Evolutionary conservation across 2,888 invertebrate genomes (phyloP), one percentile per base, ranked within the genome.

Genomic region (Opisthograptis luteolata): DNA sequence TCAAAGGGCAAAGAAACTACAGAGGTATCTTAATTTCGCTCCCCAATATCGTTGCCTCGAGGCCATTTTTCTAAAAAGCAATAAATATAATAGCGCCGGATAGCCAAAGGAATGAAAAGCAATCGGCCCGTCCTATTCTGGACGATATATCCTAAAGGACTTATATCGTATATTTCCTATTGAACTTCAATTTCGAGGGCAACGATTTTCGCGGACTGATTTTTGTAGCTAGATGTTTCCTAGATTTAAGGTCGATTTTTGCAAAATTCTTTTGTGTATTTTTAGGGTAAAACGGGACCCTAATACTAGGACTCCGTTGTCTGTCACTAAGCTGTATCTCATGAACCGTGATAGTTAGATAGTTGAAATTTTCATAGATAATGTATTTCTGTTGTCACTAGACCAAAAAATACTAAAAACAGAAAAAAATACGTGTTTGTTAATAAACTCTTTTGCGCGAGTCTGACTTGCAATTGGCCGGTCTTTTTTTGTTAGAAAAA

Each of bases 1-100:
- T 52, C 43, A 49, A 46, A 56, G 14, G 55, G 43, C 43, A 42
- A 19, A 24, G 46, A 49, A 60, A 54, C 49, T 51, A 53, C 47
- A 1, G 37, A 36, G 46, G 48, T 49, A 68, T 74, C 73, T 75
- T 81, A 81, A 82, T 84, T 78, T 70, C 57, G 61, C 53, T 58
- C 58, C 47, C 54, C 68, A 68, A 76, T 76, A 78, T 76, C 70
- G 73, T 62, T 59, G 72, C 72, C 79, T 62, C 32, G 72, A 70
- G 79, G 80, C 75, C 77, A 79, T 71, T 83, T 84, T 74, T 76
- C 73, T 73, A 73, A 79, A 78, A 82, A 81, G 73, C 79, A 82
- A 85, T 86, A 84, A 83, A 82, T 83, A 82, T 81, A 84, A 84
- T 79, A 66, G 73, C 68, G 66, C 71, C 61, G 76, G 82, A 74